A percentile compares a stretch with the other conserved stretches of the same genome.
Evolutionary conservation across 1,140 invertebrate species (phyloP).

Genomic region (Drosophila hydei): DNA sequence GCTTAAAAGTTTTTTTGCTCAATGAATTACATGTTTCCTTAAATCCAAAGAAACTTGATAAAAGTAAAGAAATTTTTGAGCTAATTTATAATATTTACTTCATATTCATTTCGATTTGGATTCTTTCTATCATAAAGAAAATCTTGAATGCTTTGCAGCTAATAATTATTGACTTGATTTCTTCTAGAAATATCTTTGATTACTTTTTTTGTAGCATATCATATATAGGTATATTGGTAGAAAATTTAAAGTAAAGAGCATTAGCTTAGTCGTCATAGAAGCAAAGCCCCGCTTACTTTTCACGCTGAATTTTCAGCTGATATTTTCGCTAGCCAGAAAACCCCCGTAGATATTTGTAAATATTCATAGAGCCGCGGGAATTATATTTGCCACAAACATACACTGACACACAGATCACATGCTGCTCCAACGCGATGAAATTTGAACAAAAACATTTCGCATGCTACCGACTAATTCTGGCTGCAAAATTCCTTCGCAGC

Average conservation of each 20-base stretch:
- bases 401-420: neutral
- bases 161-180: too few species aligned
- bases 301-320: slow-evolving; percentile 9
- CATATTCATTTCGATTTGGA: too few species aligned
- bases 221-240: neutral
- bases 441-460: slow-evolving; percentile 50
- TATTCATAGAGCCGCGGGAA: slow-evolving; percentile 33
- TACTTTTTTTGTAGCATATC: too few species aligned
- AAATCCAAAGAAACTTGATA: too few species aligned
- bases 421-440: slow-evolving; percentile 3
- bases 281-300: neutral
- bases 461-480: slow-evolving; percentile 69
- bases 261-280: neutral
- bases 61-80: too few species aligned
- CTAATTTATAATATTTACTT: too few species aligned
- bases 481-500: slow-evolving; percentile 49
- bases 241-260: neutral
- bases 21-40: too few species aligned
- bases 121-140: too few species aligned
- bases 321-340: slow-evolving; percentile 1
- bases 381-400: neutral
- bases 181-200: too few species aligned
- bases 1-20: too few species aligned
- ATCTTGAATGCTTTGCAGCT: too few species aligned
- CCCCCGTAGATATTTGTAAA: slow-evolving; percentile 33